These are phyloP conservation scores for Myrmecophaga tridactyla DNA, from an alignment of 2,113 vertebrate species.

Conservation along the genomic window DNA sequence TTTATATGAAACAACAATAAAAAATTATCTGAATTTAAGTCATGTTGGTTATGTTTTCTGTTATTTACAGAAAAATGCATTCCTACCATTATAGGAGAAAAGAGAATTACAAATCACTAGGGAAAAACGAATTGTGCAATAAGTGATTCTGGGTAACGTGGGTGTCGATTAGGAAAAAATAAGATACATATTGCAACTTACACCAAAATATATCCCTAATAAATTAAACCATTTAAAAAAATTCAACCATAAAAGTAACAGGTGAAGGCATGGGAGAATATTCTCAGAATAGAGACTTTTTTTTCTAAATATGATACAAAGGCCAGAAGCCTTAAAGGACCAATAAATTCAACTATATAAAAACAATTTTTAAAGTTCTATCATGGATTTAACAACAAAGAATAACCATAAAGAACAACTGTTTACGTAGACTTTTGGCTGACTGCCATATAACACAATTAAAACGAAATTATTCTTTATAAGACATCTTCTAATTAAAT, in stretches of 20 bases:
- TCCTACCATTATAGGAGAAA: background rate
- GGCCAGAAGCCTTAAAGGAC: background rate
- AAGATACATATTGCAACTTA: background rate
- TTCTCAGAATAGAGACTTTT: background rate
- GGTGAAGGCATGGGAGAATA: background rate
- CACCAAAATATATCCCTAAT: background rate
- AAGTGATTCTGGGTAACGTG: background rate
- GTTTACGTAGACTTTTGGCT: background rate
- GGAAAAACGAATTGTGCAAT: background rate
- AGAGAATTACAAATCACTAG: background rate
- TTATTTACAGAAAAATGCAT: background rate
- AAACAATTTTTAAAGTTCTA: background rate
- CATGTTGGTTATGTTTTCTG: background rate
- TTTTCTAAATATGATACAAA: background rate
- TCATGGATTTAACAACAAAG: background rate
- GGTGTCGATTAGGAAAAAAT: background rate
- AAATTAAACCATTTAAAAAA: background rate
- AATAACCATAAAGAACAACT: background rate
- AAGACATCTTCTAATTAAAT: background rate
- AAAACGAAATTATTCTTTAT: conserved; percentile 37
- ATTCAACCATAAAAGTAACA: background rate
- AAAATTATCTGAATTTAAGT: background rate
- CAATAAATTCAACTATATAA: background rate
- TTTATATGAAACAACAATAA: background rate
- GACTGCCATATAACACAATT: background rate